Evolutionary conservation across 2,797 vertebrate genomes (phyloP).

Genomic region (Crocodylus rhombifer): DNA sequence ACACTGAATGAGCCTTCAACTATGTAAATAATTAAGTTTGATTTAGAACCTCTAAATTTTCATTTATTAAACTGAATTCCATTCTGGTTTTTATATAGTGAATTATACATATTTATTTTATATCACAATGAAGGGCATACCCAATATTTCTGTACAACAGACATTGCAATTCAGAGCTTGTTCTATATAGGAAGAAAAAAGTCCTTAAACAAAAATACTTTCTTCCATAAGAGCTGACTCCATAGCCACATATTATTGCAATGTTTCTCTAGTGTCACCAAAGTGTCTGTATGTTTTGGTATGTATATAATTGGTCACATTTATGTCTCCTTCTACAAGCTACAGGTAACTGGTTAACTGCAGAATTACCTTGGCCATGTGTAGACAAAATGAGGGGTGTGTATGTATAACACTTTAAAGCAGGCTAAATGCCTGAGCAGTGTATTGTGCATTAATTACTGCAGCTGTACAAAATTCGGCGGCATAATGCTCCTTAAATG

Average conservation of each 20-base stretch:
- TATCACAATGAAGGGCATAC: constrained; percentile 58
- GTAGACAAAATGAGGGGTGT: too few relatives aligned
- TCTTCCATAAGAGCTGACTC: constrained; percentile 16
- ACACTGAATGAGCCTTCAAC: neutral
- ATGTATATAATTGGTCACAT: too few relatives aligned
- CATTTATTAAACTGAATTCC: constrained; percentile 50
- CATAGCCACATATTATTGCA: neutral
- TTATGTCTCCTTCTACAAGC: too few relatives aligned
- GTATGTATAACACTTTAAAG: too few relatives aligned
- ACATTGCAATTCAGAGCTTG: constrained; percentile 73
- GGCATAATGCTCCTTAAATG: too few relatives aligned
- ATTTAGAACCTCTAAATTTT: neutral
- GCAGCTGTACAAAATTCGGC: too few relatives aligned
- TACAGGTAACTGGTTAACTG: too few relatives aligned
- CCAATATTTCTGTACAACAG: constrained; percentile 65
- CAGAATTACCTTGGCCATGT: too few relatives aligned
- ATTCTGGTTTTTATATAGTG: constrained; percentile 6
- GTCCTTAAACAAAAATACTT: constrained; percentile 49
- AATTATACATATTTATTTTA: constrained; percentile 24
- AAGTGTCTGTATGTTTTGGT: neutral
- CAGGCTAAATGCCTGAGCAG: too few relatives aligned
- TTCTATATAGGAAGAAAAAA: constrained; percentile 57
- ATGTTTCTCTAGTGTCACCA: neutral
- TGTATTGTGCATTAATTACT: too few relatives aligned
- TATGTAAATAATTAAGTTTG: neutral